Conservation (phyloP, 2,888 invertebrate species). For the Amitus sp. region DNA sequence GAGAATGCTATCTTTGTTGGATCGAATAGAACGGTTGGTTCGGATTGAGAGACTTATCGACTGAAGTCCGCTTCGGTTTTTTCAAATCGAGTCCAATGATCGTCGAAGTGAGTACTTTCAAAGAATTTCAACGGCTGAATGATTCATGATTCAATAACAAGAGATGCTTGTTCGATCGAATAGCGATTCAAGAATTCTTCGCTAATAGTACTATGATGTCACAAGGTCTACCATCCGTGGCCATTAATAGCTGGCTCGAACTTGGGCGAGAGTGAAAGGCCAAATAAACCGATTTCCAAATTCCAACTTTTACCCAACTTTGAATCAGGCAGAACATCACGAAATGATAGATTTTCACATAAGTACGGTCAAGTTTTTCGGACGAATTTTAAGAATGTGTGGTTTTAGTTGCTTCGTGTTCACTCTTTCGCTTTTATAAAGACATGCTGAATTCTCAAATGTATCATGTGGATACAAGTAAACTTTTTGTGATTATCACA, state of each 20-base stretch:
- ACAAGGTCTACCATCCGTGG: constrained; percentile 10
- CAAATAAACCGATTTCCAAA: constrained; percentile 25
- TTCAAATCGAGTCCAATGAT: background rate
- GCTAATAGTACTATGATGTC: constrained; percentile 13
- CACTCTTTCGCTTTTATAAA: too few relatives aligned
- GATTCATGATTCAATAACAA: constrained; percentile 4
- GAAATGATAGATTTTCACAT: too few relatives aligned
- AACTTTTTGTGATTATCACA: too few relatives aligned
- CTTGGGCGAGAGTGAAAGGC: constrained; percentile 21
- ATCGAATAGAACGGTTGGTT: too few relatives aligned
- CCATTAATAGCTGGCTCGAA: constrained; percentile 14
- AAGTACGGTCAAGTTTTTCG: background rate
- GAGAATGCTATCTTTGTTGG: background rate
- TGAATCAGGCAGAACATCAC: too few relatives aligned
- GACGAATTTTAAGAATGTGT: too few relatives aligned
- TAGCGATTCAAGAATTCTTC: constrained; percentile 17
- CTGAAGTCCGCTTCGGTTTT: background rate
- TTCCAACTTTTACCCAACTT: constrained; percentile 21
- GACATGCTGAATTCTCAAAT: too few relatives aligned
- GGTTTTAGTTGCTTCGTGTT: too few relatives aligned
- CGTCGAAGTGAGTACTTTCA: background rate
- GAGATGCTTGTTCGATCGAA: constrained; percentile 5
- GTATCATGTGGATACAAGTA: too few relatives aligned
- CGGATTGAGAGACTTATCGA: too few relatives aligned
- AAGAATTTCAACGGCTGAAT: background rate